A percentile compares a stretch with the other conserved stretches of the same genome.
phyloP scores from a whole-genome alignment of 2,113 vertebrate genomes.

The Athene noctua region DNA sequence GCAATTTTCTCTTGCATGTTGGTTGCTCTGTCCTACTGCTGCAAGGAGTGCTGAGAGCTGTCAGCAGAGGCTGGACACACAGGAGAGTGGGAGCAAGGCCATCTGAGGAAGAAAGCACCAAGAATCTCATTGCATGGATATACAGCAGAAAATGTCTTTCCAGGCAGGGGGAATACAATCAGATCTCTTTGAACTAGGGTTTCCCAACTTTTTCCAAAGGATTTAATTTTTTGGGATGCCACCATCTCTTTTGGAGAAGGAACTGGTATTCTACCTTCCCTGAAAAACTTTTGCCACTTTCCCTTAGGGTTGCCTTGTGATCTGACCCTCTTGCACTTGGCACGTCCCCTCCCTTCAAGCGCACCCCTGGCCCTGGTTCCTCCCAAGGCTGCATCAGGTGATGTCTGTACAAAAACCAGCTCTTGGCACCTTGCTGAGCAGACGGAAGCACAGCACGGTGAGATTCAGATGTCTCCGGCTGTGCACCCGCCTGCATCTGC shows the following conservation, averaged over 20 bases:
- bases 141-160: not conserved
- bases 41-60: not conserved
- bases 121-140: not conserved
- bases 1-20: not conserved
- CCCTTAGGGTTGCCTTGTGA: not conserved
- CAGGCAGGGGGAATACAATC: not conserved
- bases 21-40: not conserved
- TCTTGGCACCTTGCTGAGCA: rapidly evolving
- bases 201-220: not conserved
- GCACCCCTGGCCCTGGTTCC: not conserved
- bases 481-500: rapidly evolving
- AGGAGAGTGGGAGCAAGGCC: not conserved
- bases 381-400: not conserved
- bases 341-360: not conserved
- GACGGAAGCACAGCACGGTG: not conserved
- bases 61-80: not conserved
- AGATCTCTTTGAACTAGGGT: not conserved
- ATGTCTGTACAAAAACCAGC: not conserved
- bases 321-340: not conserved
- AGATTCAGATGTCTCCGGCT: rapidly evolving
- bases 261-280: not conserved
- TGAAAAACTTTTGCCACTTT: not conserved
- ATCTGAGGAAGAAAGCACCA: not conserved
- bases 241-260: not conserved
- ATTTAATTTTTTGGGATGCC: not conserved